Percentiles rank a stretch among this genome's conserved stretches.
These are phyloP conservation scores for Murina feae DNA, from an alignment of 2,113 vertebrate species.

Conservation along the genomic window DNA sequence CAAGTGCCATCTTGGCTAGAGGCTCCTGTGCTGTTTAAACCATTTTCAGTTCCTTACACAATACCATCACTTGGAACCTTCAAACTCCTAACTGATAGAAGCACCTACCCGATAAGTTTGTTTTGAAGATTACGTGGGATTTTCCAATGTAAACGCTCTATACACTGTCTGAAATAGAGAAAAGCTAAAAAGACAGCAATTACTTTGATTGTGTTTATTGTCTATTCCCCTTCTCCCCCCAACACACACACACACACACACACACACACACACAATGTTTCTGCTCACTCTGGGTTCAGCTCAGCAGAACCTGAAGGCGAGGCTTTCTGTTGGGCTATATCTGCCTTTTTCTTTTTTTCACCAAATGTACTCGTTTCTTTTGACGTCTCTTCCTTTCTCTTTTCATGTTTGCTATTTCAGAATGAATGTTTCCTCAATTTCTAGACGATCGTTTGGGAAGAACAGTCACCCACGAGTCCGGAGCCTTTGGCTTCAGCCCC, in stretches of 20 bases:
- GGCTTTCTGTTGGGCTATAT: not conserved
- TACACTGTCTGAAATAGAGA: not conserved
- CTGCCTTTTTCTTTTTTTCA: not conserved
- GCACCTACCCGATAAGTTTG: not conserved
- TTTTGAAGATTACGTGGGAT: not conserved
- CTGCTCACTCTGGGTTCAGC: not conserved
- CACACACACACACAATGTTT: not conserved
- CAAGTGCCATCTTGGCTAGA: not conserved
- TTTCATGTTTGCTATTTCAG: not conserved
- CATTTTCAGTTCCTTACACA: not conserved
- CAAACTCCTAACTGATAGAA: not conserved
- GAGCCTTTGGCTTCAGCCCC: not conserved
- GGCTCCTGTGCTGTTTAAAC: not conserved
- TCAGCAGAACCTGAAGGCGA: not conserved
- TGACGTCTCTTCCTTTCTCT: not conserved
- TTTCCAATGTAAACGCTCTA: not conserved
- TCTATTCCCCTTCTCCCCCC: not conserved
- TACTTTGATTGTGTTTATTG: not conserved
- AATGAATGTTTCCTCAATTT: not conserved
- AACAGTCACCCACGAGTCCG: not conserved
- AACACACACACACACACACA: too few relatives aligned
- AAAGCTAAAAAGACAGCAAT: not conserved
- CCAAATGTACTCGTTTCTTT: not conserved
- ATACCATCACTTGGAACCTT: not conserved
- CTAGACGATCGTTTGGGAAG: not conserved